Base-by-base conservation (phyloP, 1,140 invertebrate genomes). In the Helicoverpa zea region DNA sequence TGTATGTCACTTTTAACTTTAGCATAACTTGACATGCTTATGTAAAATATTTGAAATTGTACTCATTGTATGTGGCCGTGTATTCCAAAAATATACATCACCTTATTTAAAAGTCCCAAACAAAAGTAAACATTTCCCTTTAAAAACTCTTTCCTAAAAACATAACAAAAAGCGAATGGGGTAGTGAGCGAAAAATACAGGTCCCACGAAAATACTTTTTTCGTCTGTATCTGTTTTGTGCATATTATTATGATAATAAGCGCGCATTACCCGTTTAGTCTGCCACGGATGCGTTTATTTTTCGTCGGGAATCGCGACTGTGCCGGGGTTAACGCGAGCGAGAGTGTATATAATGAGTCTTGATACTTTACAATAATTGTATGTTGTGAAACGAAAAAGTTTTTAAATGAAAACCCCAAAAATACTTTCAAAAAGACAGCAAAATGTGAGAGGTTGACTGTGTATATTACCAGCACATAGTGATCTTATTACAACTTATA, bases 171-270 rank as follows among this genome's bases (percentile, higher is more conserved):
- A 9, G 3, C 0, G 30, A 74, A 58, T 35, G 16, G 30, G n/a
- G 43, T 51, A 64, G 73, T 72, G 47, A 68, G 43, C 64, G 77
- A 86, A 81, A 84, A 83, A 74, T 72, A 77, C 83, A 66, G 80
- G 82, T 70, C 75, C 18, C 49, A 70, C 23, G 78, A 58, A 73
- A 73, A 49, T 66, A n/a, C 63, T 72, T 66, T 76, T 81, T 81
- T 81, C 23, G 58, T 61, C 9, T 47, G 11, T 74, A 77, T 80
- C 77, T 82, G 84, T 89, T 85, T 90, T 81, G 86, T 86, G 90
- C 86, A 89, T 89, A 89, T 93, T 92, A 93, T 92, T 87, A 92
- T 91, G 92, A 94, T 93, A 92, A 91, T 90, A 87, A 88, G 88
- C 86, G 68, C 84, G 90, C 91, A 94, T 92, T 94, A 91, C 90